phyloP scores from a whole-genome alignment of 1,140 invertebrate genomes.

The Archegozetes longisetosus region DNA sequence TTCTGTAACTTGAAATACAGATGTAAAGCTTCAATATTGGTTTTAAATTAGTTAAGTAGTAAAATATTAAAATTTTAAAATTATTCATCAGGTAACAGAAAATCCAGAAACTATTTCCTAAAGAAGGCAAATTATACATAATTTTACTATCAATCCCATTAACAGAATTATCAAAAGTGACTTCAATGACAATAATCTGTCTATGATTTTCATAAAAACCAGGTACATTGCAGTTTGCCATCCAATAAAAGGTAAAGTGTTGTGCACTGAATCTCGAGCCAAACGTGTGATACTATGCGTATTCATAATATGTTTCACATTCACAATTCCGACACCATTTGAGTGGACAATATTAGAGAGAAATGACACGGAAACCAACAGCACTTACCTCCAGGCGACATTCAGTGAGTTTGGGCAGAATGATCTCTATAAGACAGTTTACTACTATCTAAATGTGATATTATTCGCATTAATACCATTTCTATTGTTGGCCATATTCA shows the following conservation, averaged over 20 bases:
- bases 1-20: no score
- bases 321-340: constrained; percentile 9
- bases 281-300: constrained; percentile 41
- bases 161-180: no score
- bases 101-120: no score
- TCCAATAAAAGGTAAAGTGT: constrained; percentile 50
- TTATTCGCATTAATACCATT: constrained; percentile 49
- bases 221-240: constrained; percentile 56
- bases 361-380: constrained; percentile 21
- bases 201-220: no score
- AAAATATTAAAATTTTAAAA: no score
- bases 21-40: no score
- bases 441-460: constrained; percentile 45
- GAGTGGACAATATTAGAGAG: constrained; percentile 28
- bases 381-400: not conserved
- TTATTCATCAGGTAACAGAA: no score
- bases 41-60: no score
- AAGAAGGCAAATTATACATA: no score
- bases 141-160: no score
- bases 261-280: constrained; percentile 42
- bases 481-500: constrained; percentile 46
- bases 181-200: no score
- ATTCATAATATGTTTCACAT: constrained; percentile 38
- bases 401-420: constrained; percentile 32
- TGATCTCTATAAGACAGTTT: constrained; percentile 40